A percentile compares a stretch with the other conserved stretches of the same genome.
These are phyloP conservation scores for Eutrigla gurnardus DNA, from an alignment of 2,797 vertebrate genomes.

Conservation along the genomic window DNA sequence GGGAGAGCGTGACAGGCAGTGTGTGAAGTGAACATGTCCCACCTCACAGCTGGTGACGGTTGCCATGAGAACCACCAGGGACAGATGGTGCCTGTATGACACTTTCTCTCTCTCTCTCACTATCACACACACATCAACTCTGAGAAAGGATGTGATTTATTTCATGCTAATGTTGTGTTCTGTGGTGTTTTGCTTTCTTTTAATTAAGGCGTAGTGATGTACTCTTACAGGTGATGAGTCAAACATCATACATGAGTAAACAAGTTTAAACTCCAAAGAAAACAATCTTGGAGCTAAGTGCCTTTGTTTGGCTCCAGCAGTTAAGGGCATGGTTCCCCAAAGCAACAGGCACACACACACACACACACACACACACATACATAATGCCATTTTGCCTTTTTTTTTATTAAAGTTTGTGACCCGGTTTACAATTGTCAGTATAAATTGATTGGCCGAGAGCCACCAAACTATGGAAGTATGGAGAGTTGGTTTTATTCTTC, in stretches of 20 bases:
- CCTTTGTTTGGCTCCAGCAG: conserved; percentile 37
- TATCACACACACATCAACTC: conserved; percentile 3
- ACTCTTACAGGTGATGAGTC: conserved; percentile 1
- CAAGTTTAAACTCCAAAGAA: conserved; percentile 17
- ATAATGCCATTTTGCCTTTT: not conserved
- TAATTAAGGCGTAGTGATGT: not conserved
- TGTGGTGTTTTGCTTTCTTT: not conserved
- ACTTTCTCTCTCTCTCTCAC: not conserved
- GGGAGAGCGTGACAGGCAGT: conserved; percentile 38
- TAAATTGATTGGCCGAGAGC: too few relatives aligned
- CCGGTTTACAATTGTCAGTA: too few relatives aligned
- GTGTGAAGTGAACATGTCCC: conserved; percentile 59
- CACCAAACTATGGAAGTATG: not conserved
- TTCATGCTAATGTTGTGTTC: not conserved
- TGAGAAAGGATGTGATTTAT: conserved; percentile 1
- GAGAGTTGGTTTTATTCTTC: not conserved
- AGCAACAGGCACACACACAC: conserved; percentile 6
- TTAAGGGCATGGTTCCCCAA: not conserved
- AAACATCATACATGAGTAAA: not conserved
- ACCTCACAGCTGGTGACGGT: conserved; percentile 67
- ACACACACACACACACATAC: not conserved
- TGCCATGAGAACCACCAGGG: conserved; percentile 64
- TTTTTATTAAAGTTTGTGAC: too few relatives aligned
- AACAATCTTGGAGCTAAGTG: not conserved
- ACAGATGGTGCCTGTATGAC: conserved; percentile 75